A percentile compares a stretch with the other conserved stretches of the same genome.
Conservation (phyloP, 30 jellyfish, hydroid and myxozoan genomes). For the Hydractinia echinata region DNA sequence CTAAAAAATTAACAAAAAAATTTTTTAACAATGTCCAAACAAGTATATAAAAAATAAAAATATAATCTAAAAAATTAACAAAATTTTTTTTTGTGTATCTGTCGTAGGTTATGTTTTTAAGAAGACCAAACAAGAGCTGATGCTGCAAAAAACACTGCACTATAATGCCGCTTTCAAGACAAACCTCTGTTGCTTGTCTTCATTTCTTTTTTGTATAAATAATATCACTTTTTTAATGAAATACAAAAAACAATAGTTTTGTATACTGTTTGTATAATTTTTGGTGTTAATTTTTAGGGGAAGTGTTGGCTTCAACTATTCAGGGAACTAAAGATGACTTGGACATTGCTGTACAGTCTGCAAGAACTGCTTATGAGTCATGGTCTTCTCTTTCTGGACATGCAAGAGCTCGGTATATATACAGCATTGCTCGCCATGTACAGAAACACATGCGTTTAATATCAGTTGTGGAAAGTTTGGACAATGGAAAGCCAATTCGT, state of each 20-base stretch:
- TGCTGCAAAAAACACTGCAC: too few relatives aligned
- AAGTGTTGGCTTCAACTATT: slow-evolving; percentile 74
- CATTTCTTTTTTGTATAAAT: too few relatives aligned
- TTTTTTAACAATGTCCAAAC: too few relatives aligned
- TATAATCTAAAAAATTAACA: too few relatives aligned
- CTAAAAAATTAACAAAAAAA: too few relatives aligned
- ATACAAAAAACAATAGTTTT: background rate
- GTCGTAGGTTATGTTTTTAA: too few relatives aligned
- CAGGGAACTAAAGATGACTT: slow-evolving; percentile 82
- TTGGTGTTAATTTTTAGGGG: slow-evolving; percentile 51
- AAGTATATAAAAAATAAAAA: too few relatives aligned
- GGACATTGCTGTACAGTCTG: slow-evolving; percentile 87
- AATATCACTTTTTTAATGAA: too few relatives aligned
- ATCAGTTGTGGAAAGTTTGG: slow-evolving; percentile 90
- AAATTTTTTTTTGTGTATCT: too few relatives aligned
- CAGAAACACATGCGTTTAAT: slow-evolving; percentile 91
- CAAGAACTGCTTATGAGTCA: slow-evolving; percentile 61
- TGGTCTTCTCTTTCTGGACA: slow-evolving; percentile 81
- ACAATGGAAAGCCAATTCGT: slow-evolving; percentile 92
- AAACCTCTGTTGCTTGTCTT: too few relatives aligned
- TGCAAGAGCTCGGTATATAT: slow-evolving; percentile 72
- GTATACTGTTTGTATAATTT: background rate
- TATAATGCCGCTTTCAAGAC: too few relatives aligned
- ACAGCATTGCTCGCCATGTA: slow-evolving; percentile 94
- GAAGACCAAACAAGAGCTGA: too few relatives aligned